These are phyloP conservation scores for Puma concolor DNA, from an alignment of 2,113 vertebrate genomes.

Conservation along the genomic window DNA sequence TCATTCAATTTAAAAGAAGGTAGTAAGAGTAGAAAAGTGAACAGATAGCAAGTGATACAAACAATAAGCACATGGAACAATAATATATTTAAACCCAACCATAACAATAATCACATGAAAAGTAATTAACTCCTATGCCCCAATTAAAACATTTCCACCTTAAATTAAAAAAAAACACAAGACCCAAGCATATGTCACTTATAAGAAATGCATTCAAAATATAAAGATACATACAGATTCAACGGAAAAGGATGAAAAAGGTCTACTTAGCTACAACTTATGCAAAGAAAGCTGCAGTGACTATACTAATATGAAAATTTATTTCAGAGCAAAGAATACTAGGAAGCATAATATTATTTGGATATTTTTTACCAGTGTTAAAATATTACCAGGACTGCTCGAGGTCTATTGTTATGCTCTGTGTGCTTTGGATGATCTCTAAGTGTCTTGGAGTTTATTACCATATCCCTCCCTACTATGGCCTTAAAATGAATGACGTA, in stretches of 20 bases:
- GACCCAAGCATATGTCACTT: background rate
- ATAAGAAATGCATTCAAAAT: background rate
- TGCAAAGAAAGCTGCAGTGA: background rate
- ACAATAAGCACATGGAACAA: background rate
- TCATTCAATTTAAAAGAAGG: background rate
- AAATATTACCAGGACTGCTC: background rate
- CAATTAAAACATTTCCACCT: background rate
- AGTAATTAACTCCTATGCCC: background rate
- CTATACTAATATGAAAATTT: background rate
- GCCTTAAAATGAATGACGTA: background rate
- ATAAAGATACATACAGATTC: background rate
- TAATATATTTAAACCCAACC: background rate
- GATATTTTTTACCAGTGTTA: background rate
- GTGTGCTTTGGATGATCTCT: background rate
- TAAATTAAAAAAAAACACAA: background rate
- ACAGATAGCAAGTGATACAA: background rate
- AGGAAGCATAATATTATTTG: background rate
- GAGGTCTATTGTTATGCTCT: background rate
- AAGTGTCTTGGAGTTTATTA: background rate
- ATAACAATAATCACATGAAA: background rate
- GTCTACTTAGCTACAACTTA: background rate
- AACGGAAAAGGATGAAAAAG: background rate
- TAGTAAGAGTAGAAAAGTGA: background rate
- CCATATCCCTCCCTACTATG: background rate
- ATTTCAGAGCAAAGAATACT: background rate